These are phyloP conservation scores for Mythimna vitellina DNA, from an alignment of 2,888 invertebrate genomes.

Conservation along the genomic window DNA sequence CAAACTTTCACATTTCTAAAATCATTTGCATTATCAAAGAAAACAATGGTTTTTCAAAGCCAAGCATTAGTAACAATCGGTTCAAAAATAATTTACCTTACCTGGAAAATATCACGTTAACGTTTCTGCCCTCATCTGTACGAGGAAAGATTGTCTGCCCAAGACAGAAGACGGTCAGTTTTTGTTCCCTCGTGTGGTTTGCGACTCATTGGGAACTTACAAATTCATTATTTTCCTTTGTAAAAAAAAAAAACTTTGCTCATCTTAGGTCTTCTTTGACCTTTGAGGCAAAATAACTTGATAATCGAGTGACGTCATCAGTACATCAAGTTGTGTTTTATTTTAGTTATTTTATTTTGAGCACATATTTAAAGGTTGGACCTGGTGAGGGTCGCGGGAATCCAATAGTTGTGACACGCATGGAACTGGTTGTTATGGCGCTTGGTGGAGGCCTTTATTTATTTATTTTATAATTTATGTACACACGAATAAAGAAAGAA, in stretches of 20 bases:
- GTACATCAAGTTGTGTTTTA: conserved; percentile 3
- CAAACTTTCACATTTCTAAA: too few species aligned
- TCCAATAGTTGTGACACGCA: too few species aligned
- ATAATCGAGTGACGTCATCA: conserved; percentile 28
- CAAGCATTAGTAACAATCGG: too few species aligned
- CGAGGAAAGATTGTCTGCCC: conserved; percentile 59
- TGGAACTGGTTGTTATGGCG: too few species aligned
- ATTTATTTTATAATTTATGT: too few species aligned
- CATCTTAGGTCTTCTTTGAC: conserved; percentile 25
- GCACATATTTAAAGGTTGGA: not conserved
- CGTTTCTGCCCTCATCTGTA: conserved; percentile 46
- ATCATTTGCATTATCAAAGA: too few species aligned
- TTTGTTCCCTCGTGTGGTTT: conserved; percentile 57
- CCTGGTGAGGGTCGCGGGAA: too few species aligned
- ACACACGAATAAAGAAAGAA: too few species aligned
- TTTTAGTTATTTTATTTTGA: not conserved
- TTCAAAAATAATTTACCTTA: not conserved
- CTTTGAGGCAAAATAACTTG: conserved; percentile 38
- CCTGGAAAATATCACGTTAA: not conserved
- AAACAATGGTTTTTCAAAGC: not conserved
- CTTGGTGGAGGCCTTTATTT: too few species aligned
- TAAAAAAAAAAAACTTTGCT: conserved; percentile 32
- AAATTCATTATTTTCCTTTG: conserved; percentile 65
- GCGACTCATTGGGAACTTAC: conserved; percentile 59
- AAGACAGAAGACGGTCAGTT: conserved; percentile 56